Conservation (phyloP, 1,140 invertebrate species). For the Samia ricini region DNA sequence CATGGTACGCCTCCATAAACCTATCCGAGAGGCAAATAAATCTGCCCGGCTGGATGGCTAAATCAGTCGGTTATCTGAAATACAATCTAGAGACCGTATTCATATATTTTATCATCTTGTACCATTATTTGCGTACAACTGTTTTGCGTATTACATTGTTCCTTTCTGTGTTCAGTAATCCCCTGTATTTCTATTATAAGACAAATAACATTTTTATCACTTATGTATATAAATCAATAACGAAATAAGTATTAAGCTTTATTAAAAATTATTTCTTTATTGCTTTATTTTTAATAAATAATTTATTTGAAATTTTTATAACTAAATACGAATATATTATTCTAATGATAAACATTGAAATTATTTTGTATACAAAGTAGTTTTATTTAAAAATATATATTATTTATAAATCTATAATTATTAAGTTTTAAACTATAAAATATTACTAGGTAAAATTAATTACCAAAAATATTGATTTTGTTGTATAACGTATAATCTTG, state of each 20-base stretch:
- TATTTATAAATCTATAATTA: too few species aligned
- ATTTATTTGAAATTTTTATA: too few species aligned
- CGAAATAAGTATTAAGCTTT: too few species aligned
- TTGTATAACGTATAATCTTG: background rate
- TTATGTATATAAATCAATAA: background rate
- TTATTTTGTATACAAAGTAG: too few species aligned
- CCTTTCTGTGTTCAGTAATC: slow-evolving; percentile 12
- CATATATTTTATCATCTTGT: slow-evolving; percentile 22
- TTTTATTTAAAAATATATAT: too few species aligned
- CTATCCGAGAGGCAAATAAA: slow-evolving; percentile 45
- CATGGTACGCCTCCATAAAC: slow-evolving; percentile 45
- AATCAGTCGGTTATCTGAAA: slow-evolving; percentile 59
- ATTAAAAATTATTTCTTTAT: too few species aligned
- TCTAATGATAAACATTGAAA: too few species aligned
- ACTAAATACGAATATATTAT: too few species aligned
- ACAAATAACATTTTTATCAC: background rate
- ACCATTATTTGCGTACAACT: slow-evolving; percentile 16
- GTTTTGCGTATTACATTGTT: slow-evolving; percentile 19
- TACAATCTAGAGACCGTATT: slow-evolving; percentile 40
- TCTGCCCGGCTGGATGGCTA: slow-evolving; percentile 48
- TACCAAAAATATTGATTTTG: too few species aligned
- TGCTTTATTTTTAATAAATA: too few species aligned
- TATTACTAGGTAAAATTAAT: too few species aligned
- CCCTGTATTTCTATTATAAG: slow-evolving; percentile 2
- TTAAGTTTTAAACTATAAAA: too few species aligned